Percentiles rank a stretch among this genome's conserved stretches.
phyloP scores from a whole-genome alignment of 2,888 invertebrate genomes.

The Agrenia bidenticulata region DNA sequence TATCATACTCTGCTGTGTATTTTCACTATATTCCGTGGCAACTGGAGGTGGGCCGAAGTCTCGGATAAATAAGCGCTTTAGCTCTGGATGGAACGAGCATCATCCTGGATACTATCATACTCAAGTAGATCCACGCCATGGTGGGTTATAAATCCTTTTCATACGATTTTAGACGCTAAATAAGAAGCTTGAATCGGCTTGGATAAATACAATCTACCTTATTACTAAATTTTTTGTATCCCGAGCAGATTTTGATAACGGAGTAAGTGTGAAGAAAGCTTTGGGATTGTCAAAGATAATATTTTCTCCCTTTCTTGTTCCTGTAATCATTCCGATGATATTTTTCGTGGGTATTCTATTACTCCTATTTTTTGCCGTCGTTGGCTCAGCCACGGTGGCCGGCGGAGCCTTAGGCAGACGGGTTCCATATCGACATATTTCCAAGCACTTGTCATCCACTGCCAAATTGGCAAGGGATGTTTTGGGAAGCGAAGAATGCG shows the following conservation, averaged over 20 bases:
- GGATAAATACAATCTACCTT: too few relatives aligned
- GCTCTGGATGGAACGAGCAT: too few relatives aligned
- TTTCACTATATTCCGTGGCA: too few relatives aligned
- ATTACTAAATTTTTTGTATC: background rate
- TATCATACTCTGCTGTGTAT: too few relatives aligned
- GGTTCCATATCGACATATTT: constrained; percentile 23
- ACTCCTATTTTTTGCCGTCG: constrained; percentile 41
- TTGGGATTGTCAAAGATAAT: constrained; percentile 22
- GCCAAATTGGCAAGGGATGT: constrained; percentile 32
- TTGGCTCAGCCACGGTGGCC: constrained; percentile 36
- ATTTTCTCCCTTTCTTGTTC: constrained; percentile 31
- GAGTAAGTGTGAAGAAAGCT: constrained; percentile 11
- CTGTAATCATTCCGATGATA: constrained; percentile 40
- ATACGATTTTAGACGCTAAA: too few relatives aligned
- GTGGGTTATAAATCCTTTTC: too few relatives aligned
- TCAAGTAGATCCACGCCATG: too few relatives aligned
- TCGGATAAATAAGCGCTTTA: background rate
- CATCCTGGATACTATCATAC: too few relatives aligned
- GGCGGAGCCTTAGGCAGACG: constrained; percentile 27
- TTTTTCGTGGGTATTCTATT: constrained; percentile 42
- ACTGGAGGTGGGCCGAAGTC: background rate
- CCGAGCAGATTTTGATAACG: constrained; percentile 6
- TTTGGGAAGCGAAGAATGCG: constrained; percentile 39
- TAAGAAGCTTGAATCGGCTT: too few relatives aligned
- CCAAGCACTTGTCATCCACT: constrained; percentile 29